Conservation (phyloP, 2,797 vertebrate genomes). For the Petrocephalus schoutedeni region DNA sequence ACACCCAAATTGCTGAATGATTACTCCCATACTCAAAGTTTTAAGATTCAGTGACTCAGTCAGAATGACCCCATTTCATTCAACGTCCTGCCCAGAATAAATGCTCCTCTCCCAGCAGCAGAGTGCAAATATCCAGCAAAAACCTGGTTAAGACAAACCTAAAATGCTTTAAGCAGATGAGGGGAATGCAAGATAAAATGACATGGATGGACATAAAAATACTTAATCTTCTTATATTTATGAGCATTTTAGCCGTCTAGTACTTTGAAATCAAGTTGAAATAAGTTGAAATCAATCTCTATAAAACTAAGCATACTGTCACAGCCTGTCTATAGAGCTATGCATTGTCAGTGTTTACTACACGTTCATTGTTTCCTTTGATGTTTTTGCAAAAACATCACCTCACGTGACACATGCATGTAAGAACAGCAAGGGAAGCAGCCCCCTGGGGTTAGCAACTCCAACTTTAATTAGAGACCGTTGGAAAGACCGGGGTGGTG, state of each 20-base stretch:
- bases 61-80: background rate
- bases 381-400: conserved; percentile 40
- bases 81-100: background rate
- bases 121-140: background rate
- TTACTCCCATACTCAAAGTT: background rate
- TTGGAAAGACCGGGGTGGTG: conserved; percentile 28
- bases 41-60: background rate
- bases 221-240: conserved; percentile 5
- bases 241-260: background rate
- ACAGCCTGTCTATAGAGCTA: background rate
- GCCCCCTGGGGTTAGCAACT: conserved; percentile 48
- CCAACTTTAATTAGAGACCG: conserved; percentile 36
- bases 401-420: conserved; percentile 44
- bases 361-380: conserved; percentile 28
- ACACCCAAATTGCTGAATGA: background rate
- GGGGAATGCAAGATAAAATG: background rate
- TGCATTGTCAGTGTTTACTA: background rate
- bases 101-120: background rate
- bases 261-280: too few relatives aligned
- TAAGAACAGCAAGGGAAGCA: conserved; percentile 35
- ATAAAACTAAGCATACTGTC: background rate
- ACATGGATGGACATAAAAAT: background rate
- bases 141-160: conserved; percentile 3
- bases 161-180: conserved; percentile 14
- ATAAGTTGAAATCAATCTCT: background rate